phyloP scores from a whole-genome alignment of 2,888 invertebrate species.

The Oscheius myriophilus region DNA sequence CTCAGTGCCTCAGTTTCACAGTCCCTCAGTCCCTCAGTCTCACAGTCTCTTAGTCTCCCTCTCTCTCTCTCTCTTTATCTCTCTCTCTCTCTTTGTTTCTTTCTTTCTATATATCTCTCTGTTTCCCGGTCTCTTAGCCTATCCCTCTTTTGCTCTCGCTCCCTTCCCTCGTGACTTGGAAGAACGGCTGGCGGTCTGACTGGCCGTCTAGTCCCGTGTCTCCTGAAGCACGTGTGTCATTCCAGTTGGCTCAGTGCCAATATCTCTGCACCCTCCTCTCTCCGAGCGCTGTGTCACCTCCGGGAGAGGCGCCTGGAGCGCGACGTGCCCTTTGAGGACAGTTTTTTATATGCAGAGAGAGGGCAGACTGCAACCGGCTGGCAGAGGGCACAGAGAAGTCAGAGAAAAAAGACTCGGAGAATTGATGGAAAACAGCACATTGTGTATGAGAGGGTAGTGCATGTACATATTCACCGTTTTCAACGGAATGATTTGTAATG shows the following conservation, averaged over 20 bases:
- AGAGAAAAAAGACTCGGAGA: neutral
- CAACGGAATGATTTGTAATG: too few relatives aligned
- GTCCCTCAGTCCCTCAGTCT: too few relatives aligned
- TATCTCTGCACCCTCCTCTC: conserved; percentile 1
- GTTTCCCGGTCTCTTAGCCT: too few relatives aligned
- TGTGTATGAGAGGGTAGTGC: conserved; percentile 19
- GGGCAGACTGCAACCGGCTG: neutral
- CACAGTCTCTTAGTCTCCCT: too few relatives aligned
- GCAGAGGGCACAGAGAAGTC: neutral
- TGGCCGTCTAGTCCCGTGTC: conserved; percentile 1
- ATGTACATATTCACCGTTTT: conserved; percentile 13
- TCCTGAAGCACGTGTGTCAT: conserved; percentile 14
- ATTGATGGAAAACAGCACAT: conserved; percentile 26
- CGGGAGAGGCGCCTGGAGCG: neutral
- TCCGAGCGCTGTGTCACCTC: neutral
- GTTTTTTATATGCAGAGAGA: conserved; percentile 24
- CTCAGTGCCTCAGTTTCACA: too few relatives aligned
- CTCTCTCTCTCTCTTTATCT: too few relatives aligned
- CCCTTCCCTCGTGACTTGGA: too few relatives aligned
- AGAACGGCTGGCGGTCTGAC: too few relatives aligned
- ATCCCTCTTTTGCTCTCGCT: too few relatives aligned
- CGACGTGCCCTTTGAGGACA: conserved; percentile 24
- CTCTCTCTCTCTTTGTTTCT: too few relatives aligned
- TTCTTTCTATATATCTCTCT: too few relatives aligned
- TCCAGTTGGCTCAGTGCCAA: conserved; percentile 20